These are phyloP conservation scores for Pagetopsis macropterus DNA, from an alignment of 2,797 vertebrate species.

Conservation along the genomic window DNA sequence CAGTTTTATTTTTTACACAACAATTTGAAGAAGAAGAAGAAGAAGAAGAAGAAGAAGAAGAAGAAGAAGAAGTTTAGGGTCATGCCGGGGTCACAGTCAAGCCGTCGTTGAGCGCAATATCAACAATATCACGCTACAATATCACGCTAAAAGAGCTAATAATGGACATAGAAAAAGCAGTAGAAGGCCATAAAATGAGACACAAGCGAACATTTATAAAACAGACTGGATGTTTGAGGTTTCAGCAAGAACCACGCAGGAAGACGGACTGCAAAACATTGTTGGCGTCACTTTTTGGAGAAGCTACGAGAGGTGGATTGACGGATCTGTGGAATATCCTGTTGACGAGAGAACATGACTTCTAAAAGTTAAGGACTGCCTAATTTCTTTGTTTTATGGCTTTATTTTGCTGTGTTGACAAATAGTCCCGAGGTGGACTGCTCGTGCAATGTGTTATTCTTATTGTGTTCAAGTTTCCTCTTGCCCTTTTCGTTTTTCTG, in stretches of 20 bases:
- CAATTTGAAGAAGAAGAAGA: not conserved
- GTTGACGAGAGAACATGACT: not conserved
- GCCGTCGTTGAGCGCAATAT: not conserved
- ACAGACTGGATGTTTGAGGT: not conserved
- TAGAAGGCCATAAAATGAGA: not conserved
- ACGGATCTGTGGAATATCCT: not conserved
- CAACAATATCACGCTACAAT: no score
- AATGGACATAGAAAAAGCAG: no score
- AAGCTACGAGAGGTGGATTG: not conserved
- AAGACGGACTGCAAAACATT: not conserved
- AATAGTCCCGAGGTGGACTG: not conserved
- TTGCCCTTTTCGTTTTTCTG: not conserved
- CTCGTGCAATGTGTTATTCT: not conserved
- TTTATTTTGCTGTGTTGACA: not conserved
- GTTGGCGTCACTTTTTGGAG: not conserved
- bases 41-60: no score
- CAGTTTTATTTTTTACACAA: not conserved
- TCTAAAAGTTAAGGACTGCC: not conserved
- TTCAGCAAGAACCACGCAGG: no score
- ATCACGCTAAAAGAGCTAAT: accelerated
- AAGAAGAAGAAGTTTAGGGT: not conserved
- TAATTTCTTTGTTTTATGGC: not conserved
- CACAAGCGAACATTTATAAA: not conserved
- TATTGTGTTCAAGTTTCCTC: not conserved
- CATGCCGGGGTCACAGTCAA: not conserved